Percentiles rank a stretch among this genome's conserved stretches.
phyloP scores from a whole-genome alignment of 53 echinoderm and acorn worm species.

The Holothuria scabra region DNA sequence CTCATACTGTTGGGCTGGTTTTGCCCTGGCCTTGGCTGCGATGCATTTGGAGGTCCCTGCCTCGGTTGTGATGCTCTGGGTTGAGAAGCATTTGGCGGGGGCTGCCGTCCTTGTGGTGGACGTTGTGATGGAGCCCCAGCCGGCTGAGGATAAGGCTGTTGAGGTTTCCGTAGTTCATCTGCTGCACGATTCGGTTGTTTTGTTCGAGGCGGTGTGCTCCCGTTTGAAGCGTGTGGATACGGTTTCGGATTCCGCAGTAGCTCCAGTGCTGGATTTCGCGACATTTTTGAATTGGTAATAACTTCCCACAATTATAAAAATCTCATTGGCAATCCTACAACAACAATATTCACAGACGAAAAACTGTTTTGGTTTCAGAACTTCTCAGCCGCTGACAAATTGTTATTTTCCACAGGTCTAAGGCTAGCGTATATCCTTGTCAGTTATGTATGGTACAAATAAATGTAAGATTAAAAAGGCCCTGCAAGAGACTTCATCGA shows the following conservation, averaged over 20 bases:
- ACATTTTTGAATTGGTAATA: background rate
- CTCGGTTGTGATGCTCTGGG: background rate
- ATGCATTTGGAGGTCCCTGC: background rate
- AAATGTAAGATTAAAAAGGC: too few relatives aligned
- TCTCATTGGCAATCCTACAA: background rate
- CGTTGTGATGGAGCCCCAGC: constrained; percentile 8
- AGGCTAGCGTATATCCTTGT: too few relatives aligned
- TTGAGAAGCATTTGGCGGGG: constrained; percentile 36
- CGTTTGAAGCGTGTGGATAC: constrained; percentile 30
- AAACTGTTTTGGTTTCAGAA: too few relatives aligned
- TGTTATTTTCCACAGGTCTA: too few relatives aligned
- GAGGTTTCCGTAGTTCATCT: constrained; percentile 31
- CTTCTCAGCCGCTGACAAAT: too few relatives aligned
- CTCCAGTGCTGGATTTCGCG: constrained; percentile 43
- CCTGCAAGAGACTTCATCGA: too few relatives aligned
- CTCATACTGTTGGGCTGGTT: constrained; percentile 2
- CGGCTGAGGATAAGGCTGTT: constrained; percentile 31
- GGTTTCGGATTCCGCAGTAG: constrained; percentile 45
- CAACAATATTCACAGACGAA: too few relatives aligned
- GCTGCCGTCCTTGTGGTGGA: background rate
- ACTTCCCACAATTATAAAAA: background rate
- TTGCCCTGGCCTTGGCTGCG: background rate
- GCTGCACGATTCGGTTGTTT: constrained; percentile 31
- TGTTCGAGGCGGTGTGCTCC: background rate
- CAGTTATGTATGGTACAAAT: too few relatives aligned